Conservation (phyloP, 2,113 vertebrate genomes). For the Megaceryle torquata region DNA sequence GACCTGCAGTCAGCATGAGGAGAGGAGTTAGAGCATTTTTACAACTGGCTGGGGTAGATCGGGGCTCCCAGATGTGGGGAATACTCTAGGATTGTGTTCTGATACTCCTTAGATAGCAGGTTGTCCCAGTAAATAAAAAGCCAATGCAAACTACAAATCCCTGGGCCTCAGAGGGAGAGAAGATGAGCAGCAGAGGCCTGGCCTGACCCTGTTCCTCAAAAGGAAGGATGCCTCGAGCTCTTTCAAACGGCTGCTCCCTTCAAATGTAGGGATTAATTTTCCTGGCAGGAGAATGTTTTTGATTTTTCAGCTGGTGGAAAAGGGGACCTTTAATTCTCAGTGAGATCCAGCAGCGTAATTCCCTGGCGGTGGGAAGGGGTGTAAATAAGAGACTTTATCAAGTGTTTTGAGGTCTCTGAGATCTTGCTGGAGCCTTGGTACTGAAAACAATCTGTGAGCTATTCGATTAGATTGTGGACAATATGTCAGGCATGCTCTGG, state of each 20-base stretch:
- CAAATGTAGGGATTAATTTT: slow-evolving; percentile 55
- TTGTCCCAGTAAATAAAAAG: not conserved
- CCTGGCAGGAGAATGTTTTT: slow-evolving; percentile 46
- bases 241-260: slow-evolving; percentile 42
- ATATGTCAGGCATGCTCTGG: not conserved
- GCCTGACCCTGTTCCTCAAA: not conserved
- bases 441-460: not conserved
- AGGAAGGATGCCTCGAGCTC: not conserved
- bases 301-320: slow-evolving; percentile 27
- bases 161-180: not conserved
- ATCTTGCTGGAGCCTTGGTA: not conserved
- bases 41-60: not conserved
- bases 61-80: not conserved
- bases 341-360: not conserved
- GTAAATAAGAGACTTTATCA: not conserved
- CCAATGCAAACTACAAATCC: not conserved
- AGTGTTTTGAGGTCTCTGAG: not conserved
- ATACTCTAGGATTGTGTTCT: not conserved
- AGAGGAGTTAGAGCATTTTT: not conserved
- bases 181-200: not conserved
- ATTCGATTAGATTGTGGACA: not conserved
- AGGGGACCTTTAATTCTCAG: not conserved
- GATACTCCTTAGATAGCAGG: not conserved
- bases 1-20: not conserved
- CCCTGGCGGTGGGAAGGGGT: not conserved